Evolutionary conservation across 2,797 vertebrate species (phyloP).

Genomic region (Myotis findleyi): DNA sequence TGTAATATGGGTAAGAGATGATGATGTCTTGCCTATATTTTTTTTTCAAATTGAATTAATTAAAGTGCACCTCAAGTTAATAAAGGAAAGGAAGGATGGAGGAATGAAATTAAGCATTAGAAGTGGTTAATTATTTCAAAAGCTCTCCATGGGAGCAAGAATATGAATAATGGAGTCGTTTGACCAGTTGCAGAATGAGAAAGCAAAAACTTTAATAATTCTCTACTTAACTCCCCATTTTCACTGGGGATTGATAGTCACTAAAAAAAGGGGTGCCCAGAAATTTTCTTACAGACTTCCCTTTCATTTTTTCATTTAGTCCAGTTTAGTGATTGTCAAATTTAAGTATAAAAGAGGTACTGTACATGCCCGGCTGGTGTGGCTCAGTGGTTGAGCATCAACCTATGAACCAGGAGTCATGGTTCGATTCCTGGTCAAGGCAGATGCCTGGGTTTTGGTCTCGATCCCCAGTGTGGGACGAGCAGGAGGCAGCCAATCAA

Average conservation of each 20-base stretch:
- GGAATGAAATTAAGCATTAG: neutral
- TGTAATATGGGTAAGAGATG: neutral
- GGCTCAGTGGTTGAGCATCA: no score
- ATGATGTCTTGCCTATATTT: neutral
- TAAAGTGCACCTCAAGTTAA: neutral
- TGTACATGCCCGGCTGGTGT: no score
- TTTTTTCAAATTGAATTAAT: neutral
- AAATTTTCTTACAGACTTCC: neutral
- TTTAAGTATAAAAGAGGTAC: neutral
- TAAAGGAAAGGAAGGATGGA: neutral
- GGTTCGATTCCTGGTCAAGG: no score
- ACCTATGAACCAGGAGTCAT: no score
- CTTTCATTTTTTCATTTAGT: neutral
- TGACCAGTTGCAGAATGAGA: neutral
- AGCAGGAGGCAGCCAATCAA: no score
- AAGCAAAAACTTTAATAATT: constrained; percentile 1
- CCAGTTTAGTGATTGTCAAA: neutral
- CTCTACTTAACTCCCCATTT: neutral
- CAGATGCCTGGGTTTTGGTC: no score
- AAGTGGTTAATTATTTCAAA: constrained; percentile 23
- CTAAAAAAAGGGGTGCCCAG: neutral
- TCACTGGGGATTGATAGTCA: neutral
- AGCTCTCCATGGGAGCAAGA: neutral
- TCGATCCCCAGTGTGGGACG: no score
- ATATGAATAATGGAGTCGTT: neutral